Evolutionary conservation across 1,140 invertebrate species (phyloP).

Genomic region (Lycorma delicatula): DNA sequence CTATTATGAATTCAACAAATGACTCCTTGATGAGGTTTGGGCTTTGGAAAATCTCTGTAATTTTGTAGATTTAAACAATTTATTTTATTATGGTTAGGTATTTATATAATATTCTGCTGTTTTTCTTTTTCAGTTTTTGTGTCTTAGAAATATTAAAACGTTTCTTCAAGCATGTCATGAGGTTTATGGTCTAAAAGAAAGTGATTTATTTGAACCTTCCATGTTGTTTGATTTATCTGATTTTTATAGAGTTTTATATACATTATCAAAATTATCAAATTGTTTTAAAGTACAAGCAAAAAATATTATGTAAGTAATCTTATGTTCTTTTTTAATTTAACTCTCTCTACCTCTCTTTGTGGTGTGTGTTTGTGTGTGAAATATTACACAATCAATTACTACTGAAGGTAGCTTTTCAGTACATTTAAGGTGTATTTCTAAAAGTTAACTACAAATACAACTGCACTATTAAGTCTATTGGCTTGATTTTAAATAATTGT

Average conservation of each 20-base stretch:
- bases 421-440: too few relatives aligned
- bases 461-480: too few relatives aligned
- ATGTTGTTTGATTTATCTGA: slow-evolving; percentile 91
- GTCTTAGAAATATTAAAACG: slow-evolving; percentile 85
- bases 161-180: slow-evolving; percentile 80
- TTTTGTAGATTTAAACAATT: too few relatives aligned
- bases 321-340: background rate
- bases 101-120: background rate
- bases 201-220: slow-evolving; percentile 84
- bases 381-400: too few relatives aligned
- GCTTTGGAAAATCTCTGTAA: too few relatives aligned
- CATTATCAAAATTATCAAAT: slow-evolving; percentile 77
- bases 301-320: slow-evolving; percentile 59
- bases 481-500: too few relatives aligned
- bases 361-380: too few relatives aligned
- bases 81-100: too few relatives aligned
- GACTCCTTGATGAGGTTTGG: too few relatives aligned
- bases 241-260: slow-evolving; percentile 85
- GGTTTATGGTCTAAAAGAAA: slow-evolving; percentile 69
- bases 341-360: background rate
- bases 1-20: background rate
- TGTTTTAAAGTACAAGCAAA: slow-evolving; percentile 54
- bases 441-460: too few relatives aligned
- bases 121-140: slow-evolving; percentile 72
- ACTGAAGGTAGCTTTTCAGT: too few relatives aligned